These are phyloP conservation scores for Ascaphus truei DNA, from an alignment of 2,113 vertebrate genomes.

Conservation along the genomic window DNA sequence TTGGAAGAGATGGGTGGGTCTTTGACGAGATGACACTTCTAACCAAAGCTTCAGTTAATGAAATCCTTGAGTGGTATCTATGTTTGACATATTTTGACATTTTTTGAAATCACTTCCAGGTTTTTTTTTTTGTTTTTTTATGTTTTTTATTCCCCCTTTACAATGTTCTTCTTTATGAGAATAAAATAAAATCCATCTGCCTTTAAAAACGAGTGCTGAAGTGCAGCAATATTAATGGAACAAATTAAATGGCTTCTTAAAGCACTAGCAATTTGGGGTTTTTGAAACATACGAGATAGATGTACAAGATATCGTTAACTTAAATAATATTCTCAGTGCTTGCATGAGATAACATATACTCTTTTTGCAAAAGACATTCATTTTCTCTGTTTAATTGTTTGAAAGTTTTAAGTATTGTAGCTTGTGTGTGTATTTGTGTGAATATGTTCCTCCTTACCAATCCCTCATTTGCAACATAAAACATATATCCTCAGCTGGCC, in stretches of 20 bases:
- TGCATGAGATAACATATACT: background rate
- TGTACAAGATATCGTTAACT: slow-evolving; percentile 23
- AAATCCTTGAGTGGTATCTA: slow-evolving; percentile 88
- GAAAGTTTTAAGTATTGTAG: slow-evolving; percentile 18
- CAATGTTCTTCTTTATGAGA: slow-evolving; percentile 66
- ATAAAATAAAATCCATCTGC: slow-evolving; percentile 61
- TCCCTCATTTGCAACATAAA: background rate
- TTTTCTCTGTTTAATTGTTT: slow-evolving; percentile 13
- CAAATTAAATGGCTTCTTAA: slow-evolving; percentile 52
- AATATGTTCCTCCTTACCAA: background rate
- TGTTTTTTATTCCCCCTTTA: slow-evolving; percentile 55
- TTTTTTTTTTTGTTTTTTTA: too few species aligned
- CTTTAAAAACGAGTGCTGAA: slow-evolving; percentile 69
- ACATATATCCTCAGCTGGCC: background rate
- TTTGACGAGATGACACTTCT: slow-evolving; percentile 92
- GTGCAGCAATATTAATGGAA: slow-evolving; percentile 65
- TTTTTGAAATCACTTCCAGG: slow-evolving; percentile 82
- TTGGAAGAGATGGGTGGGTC: slow-evolving; percentile 95
- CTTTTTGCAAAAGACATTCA: background rate
- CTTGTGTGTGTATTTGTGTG: background rate
- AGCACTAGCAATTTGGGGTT: slow-evolving; percentile 10
- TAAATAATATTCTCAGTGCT: slow-evolving; percentile 18
- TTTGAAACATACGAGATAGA: slow-evolving; percentile 13
- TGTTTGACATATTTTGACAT: slow-evolving; percentile 86
- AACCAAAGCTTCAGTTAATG: slow-evolving; percentile 84